These are phyloP conservation scores for Toxostoma redivivum DNA, from an alignment of 2,113 vertebrate species.

Conservation along the genomic window DNA sequence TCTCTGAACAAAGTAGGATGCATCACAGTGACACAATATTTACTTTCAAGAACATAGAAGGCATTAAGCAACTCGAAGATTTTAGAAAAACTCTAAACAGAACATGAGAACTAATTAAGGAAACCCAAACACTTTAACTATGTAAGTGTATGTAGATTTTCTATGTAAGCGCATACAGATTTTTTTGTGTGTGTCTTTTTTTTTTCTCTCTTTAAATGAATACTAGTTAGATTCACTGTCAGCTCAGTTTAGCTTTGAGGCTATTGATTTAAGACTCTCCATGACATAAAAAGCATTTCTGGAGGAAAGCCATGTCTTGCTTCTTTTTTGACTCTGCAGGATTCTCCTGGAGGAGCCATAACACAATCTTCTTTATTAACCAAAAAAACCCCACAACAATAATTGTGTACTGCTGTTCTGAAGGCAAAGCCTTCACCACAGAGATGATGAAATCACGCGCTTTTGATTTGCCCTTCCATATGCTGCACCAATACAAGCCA, in stretches of 20 bases:
- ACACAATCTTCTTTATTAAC: slow-evolving; percentile 9
- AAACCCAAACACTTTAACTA: background rate
- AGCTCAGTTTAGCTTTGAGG: background rate
- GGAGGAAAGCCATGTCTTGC: background rate
- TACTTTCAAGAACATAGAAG: background rate
- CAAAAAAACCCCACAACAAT: background rate
- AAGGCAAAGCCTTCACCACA: slow-evolving; percentile 18
- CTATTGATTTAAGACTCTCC: background rate
- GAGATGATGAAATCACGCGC: slow-evolving; percentile 15
- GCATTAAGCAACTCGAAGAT: background rate
- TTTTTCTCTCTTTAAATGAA: background rate
- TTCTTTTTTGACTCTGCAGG: background rate
- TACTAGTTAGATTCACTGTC: background rate
- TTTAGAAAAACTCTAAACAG: background rate
- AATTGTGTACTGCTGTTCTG: slow-evolving; percentile 3
- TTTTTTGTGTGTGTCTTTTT: background rate
- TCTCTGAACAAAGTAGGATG: background rate
- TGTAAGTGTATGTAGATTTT: background rate
- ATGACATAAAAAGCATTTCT: background rate
- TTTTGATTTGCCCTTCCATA: slow-evolving; percentile 17
- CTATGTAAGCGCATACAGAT: background rate
- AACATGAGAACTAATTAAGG: background rate
- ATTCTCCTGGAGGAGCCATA: background rate
- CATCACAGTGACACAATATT: slow-evolving; percentile 9
- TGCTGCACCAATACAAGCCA: background rate